Evolutionary conservation across 2,797 vertebrate species (phyloP).

Genomic region (Leuciscus waleckii): DNA sequence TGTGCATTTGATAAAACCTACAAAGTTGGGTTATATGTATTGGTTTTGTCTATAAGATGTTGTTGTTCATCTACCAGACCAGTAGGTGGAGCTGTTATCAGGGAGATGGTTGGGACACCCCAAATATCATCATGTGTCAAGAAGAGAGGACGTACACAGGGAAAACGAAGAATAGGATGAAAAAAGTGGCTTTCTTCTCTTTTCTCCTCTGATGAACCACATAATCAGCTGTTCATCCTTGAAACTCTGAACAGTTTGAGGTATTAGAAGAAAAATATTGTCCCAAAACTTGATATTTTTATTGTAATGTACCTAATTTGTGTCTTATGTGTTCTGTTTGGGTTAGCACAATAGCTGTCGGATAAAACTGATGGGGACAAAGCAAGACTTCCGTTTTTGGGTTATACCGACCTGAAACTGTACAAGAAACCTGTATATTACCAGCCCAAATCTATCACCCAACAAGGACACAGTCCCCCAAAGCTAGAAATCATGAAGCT

Average conservation of each 20-base stretch:
- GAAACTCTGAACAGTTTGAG: background rate
- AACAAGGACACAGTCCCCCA: background rate
- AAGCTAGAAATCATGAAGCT: background rate
- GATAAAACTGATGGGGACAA: background rate
- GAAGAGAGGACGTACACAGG: conserved; percentile 57
- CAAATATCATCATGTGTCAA: conserved; percentile 52
- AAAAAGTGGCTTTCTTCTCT: conserved; percentile 43
- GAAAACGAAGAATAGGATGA: conserved; percentile 42
- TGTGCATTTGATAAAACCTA: background rate
- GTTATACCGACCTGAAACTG: background rate
- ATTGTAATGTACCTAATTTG: background rate
- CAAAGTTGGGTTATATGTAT: background rate
- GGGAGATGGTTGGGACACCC: conserved; percentile 55
- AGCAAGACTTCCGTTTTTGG: background rate
- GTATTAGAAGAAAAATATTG: background rate
- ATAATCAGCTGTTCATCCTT: background rate
- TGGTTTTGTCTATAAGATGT: background rate
- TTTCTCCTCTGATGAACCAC: conserved; percentile 40
- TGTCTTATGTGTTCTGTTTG: background rate
- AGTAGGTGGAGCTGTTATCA: conserved; percentile 72
- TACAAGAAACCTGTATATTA: background rate
- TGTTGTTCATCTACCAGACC: conserved; percentile 54
- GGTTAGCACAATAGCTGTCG: background rate
- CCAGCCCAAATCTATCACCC: background rate
- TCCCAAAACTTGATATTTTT: background rate